Conservation (phyloP, 2,797 vertebrate species). For the Pantherophis vulpinus region DNA sequence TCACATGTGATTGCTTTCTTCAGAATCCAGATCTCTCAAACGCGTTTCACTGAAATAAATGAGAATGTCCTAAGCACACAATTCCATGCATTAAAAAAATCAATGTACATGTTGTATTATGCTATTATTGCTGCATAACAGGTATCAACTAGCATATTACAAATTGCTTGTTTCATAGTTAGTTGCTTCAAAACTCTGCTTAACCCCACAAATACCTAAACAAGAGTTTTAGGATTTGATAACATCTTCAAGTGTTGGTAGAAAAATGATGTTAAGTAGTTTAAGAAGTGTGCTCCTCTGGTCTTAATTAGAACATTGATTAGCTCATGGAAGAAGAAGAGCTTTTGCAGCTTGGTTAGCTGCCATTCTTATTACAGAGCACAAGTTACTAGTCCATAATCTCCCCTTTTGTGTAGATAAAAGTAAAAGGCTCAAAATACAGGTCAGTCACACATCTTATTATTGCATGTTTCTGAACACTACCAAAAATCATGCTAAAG, state of each 20-base stretch:
- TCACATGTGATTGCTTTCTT: background rate
- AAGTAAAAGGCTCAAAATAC: constrained; percentile 56
- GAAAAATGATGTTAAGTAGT: background rate
- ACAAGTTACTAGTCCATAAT: background rate
- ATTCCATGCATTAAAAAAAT: constrained; percentile 25
- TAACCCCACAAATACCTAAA: constrained; percentile 39
- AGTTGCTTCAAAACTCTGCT: constrained; percentile 48
- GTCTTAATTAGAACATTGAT: constrained; percentile 8
- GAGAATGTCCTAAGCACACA: background rate
- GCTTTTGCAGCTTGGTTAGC: constrained; percentile 24
- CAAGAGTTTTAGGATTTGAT: constrained; percentile 29
- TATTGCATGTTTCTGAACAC: constrained; percentile 69
- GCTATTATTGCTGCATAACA: constrained; percentile 60
- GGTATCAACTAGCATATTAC: constrained; percentile 8
- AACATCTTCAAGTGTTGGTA: constrained; percentile 41
- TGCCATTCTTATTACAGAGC: constrained; percentile 36
- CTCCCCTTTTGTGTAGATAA: constrained; percentile 6
- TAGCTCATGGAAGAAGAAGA: constrained; percentile 53
- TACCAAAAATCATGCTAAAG: constrained; percentile 30
- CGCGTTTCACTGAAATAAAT: background rate
- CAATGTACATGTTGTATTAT: constrained; percentile 10
- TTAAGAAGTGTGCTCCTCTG: constrained; percentile 12
- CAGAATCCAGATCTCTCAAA: background rate
- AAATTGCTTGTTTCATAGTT: constrained; percentile 35
- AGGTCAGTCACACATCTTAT: constrained; percentile 51